Base-by-base conservation (phyloP, 2,797 vertebrate genomes). In the Neosilurus hyrtlii region DNA sequence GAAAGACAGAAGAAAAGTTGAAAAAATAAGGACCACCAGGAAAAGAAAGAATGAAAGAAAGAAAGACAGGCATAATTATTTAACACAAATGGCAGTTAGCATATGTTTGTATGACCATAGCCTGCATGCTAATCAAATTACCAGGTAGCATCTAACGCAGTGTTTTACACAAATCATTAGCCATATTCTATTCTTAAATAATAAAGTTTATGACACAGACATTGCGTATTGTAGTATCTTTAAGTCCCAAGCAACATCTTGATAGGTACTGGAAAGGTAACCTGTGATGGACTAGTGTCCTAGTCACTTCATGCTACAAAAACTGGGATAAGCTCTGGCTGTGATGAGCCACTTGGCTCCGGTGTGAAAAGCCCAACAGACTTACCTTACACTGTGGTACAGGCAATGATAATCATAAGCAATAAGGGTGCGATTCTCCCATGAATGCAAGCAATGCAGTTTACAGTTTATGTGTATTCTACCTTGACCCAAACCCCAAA, bases 1-100 rank as follows among this genome's bases (percentile, higher is more conserved):
- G 61, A 65, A 78, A 30, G 43, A 26, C 61, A 18, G n/a, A 78
- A 24, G 22, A 51, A 65, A 51, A 78, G 35, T 37, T 78, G 59
- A 78, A 49, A 12, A 78, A 62, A 61, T 62, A 76, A 76, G 9
- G 57, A 76, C 35, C 4, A 54, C 15, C 57, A 43, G 20, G 20
- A 76, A 59, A 61, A 76, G 56, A 76, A 30, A 30, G 30, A 30
- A 30, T 1, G 30, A 59, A 61, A 76, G 56, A 76, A 76, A 61
- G 20, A 75, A 75, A 22, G 18, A 61, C 57, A 49, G 7, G 20
- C 57, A 51, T 16, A 9, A 62, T 77, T 63, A 63, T 49, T 77
- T 63, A 35, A 63, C 37, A 62, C 22, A 63, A 26, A 51, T 30
- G 14, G 2, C 30, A n/a, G 73, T 22, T 30, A 59, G 59, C n/a